These are phyloP conservation scores for Portunus trituberculatus DNA, from an alignment of 1,140 invertebrate genomes.

Conservation along the genomic window DNA sequence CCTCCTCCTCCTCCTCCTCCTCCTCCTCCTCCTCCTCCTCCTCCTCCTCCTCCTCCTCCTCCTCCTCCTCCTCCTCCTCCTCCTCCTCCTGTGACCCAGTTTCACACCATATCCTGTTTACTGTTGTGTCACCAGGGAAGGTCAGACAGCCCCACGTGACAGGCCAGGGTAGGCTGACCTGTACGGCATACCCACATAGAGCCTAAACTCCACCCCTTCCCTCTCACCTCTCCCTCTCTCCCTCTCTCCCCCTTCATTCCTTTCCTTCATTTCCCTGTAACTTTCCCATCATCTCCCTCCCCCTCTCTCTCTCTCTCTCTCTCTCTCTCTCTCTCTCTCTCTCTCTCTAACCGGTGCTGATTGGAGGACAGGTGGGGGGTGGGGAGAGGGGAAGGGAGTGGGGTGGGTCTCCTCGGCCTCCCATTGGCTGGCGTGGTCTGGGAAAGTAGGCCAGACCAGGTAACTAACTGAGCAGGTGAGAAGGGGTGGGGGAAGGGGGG, in stretches of 20 bases:
- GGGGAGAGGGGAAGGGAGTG: too few relatives aligned
- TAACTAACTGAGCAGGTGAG: background rate
- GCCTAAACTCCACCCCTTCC: background rate
- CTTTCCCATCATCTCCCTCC: background rate
- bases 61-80: slow-evolving; percentile 15
- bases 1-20: slow-evolving; percentile 15
- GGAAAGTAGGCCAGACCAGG: slow-evolving; percentile 18
- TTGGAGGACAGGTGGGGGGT: too few relatives aligned
- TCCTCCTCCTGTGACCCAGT: background rate
- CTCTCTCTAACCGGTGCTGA: background rate
- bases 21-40: too few relatives aligned
- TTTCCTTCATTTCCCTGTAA: background rate
- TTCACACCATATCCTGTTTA: background rate
- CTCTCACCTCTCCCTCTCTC: background rate
- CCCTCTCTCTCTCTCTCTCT: too few relatives aligned
- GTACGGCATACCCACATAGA: background rate
- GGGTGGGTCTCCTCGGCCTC: too few relatives aligned
- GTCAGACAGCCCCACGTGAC: too few relatives aligned
- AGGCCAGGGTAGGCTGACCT: background rate
- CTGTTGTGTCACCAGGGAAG: background rate
- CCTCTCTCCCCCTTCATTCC: background rate
- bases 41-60: background rate
- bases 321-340: background rate
- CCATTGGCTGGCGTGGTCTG: background rate
- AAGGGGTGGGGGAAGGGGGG: background rate